Base-by-base conservation (phyloP, 2,113 vertebrate species). In the Casuarius casuarius region DNA sequence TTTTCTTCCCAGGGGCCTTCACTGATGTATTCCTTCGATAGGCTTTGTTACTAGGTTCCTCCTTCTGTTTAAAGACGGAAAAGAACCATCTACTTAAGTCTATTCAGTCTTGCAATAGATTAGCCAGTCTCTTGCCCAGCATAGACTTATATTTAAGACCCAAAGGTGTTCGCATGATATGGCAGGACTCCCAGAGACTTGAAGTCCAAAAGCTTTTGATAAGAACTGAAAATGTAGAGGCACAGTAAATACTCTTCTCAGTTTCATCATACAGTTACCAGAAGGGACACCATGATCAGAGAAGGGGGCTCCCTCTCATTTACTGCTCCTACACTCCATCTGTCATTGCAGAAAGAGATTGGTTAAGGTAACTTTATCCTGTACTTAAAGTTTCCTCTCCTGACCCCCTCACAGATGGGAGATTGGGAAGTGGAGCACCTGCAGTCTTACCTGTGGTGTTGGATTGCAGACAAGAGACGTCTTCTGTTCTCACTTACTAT, bases 361-460 rank as follows among this genome's bases (percentile, higher is more conserved):
- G 59, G 16, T 52, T 42, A 29, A 59, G 7, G 51, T 90, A 25
- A 74, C n/a, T 84, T 48, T 82, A 35, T 67, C 80, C 22, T 76
- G 23, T 84, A 33, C 77, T 95, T 62, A 96, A 87, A 28, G 11
- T 66, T 91, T 94, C 91, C n/a, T 79, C 44, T 96, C 28, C 76
- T 96, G 59, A 66, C 66, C 82, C 94, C 71, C 97, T 89, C 84
- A 88, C 98, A 99, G 99, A 95, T 99, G 99, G 99, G 98, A 99
- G 95, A 97, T 98, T 67, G 99, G 99, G 73, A 98, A 98, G 48
- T 99, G 99, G 99, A 99, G 98, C 80, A 97, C 97, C 16, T 99
- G 99, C 88, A 99, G 99, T 65, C 98, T 99, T 71, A 99, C 99
- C 23, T 99, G 99, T 92, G 99, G 99, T 5, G 98, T 99, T 42